Evolutionary conservation across 2,888 invertebrate genomes (phyloP), one percentile per base, ranked within the genome.

Genomic region (Diogma glabrata): DNA sequence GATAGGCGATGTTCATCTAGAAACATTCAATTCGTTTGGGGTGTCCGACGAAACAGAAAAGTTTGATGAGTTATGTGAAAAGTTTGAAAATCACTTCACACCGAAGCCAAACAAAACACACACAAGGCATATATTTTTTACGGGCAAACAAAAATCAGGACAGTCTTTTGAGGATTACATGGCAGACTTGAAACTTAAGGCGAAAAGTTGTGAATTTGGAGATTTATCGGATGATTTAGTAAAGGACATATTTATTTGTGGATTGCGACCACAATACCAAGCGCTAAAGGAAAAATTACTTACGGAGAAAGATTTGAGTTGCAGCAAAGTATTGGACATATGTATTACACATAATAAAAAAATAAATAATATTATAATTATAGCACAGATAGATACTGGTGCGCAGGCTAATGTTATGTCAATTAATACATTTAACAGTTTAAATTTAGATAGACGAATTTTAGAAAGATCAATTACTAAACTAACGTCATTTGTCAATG

Each of bases 331-430:
- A 2, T 33, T 33, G 7, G 7, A 14, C 7, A 33, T 33, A 9
- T 33, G n/a, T n/a, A n/a, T n/a, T n/a, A n/a, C n/a, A n/a, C n/a
- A n/a, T 33, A 22, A 45, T 23, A 19, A 22, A n/a, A 45, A 22
- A 20, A 45, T 22, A 23, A 45, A 45, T 22, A 9, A 23, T 45
- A 20, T 5, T 12, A 22, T 45, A 8, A 10, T 45, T 10, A 45
- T n/a, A 12, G 23, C 45, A 45, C 45, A 45, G 20, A n/a, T 45
- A 12, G 45, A 45, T 45, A 45, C 45, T 12, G 45, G 45, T 9
- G 45, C 45, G 20, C 23, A 45, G n/a, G 17, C 19, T 9, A 45
- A 45, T 45, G 22, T 45, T 4, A 23, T 45, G n/a, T 45, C 45
- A 8, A 22, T 22, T 9, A 22, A 45, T 20, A 45, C 17, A 12